Percentiles rank a stretch among this genome's conserved stretches.
These are phyloP conservation scores for Calyptomena viridis DNA, from an alignment of 2,113 vertebrate species.

Conservation along the genomic window DNA sequence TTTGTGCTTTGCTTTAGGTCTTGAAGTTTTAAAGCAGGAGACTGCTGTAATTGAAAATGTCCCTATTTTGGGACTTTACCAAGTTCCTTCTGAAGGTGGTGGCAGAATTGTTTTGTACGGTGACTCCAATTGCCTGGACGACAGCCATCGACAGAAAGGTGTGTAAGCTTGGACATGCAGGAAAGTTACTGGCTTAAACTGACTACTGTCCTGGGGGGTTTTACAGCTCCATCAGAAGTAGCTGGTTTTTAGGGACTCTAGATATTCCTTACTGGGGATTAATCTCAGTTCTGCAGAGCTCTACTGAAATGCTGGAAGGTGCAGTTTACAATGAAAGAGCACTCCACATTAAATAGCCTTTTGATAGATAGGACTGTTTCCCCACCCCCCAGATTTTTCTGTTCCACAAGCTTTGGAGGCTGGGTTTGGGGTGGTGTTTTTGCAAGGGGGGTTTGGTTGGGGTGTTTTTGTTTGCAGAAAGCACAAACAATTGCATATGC, in stretches of 20 bases:
- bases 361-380: not conserved
- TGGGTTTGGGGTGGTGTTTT: not conserved
- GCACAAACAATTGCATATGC: not conserved
- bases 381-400: not conserved
- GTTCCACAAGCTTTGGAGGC: not conserved
- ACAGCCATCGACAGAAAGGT: constrained; percentile 99
- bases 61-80: constrained; percentile 93
- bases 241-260: not conserved
- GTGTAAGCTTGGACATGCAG: not conserved
- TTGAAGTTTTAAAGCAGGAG: constrained; percentile 96
- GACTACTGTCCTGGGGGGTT: accelerated
- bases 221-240: not conserved
- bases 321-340: not conserved
- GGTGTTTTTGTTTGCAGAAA: not conserved
- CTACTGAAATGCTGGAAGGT: not conserved
- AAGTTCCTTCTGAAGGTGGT: constrained; percentile 87
- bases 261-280: not conserved
- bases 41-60: constrained; percentile 89
- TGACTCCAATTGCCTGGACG: constrained; percentile 96
- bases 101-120: constrained; percentile 93
- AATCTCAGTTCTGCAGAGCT: not conserved
- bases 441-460: not conserved
- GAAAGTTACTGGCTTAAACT: accelerated
- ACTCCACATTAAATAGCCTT: not conserved
- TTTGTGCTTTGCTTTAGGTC: constrained; percentile 74